Evolutionary conservation across 2,113 vertebrate genomes (phyloP), one percentile per base, ranked within the genome.

Genomic region (Colossoma macropomum): DNA sequence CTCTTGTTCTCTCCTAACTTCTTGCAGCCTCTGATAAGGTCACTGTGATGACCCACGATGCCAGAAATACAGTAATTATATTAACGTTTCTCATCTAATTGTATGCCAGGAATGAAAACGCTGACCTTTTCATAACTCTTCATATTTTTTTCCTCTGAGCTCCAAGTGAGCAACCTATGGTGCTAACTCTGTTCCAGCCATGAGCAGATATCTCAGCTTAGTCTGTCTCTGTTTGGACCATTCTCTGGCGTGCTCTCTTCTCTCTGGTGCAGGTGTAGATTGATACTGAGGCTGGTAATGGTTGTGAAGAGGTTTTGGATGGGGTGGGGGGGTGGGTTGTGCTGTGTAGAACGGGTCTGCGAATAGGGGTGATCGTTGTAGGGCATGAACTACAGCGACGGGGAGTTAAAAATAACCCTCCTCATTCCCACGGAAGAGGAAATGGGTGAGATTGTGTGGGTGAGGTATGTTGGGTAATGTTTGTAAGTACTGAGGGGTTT

Each of bases 91-190:
- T 87, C 86, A 84, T 83, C 79, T 87, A 85, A 89, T 84, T 87
- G 79, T 80, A 85, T 81, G 77, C 65, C 41, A 54, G 71, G 75
- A 81, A 84, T 88, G 85, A 85, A 89, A 91, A 88, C 56, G 79
- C 70, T 90, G 90, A 92, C 88, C 90, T 91, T 92, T 91, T 84
- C 89, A 86, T 21, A 88, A 83, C 60, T 85, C 62, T 62, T 70
- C 83, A 66, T 56, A 23, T 79, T 38, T 62, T 30, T n/a, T 81
- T 59, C 38, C 9, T 82, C 56, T 41, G 32, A 65, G 73, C 48
- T 74, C 73, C 77, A 83, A 66, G 32, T 74, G 77, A 89, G 87
- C 85, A 72, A 68, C 68, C 34, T 48, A n/a, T 84, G 65, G 54
- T 84, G 79, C 70, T 84, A 85, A 83, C 88, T 91, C 86, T 75